These are phyloP conservation scores for Drosophila melanica DNA, from an alignment of 1,140 invertebrate genomes.

Conservation along the genomic window DNA sequence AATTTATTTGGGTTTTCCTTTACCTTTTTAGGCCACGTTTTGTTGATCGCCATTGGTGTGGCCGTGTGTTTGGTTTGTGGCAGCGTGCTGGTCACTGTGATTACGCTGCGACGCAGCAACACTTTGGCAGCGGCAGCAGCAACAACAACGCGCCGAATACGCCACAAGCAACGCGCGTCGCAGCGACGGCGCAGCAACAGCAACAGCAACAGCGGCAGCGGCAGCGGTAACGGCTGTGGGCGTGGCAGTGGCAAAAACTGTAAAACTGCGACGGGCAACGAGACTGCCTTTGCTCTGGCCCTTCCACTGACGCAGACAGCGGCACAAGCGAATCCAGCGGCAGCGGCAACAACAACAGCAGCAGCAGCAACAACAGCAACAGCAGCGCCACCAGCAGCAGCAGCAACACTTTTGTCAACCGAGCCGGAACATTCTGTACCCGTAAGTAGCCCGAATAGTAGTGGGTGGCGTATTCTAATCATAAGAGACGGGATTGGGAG, in stretches of 20 bases:
- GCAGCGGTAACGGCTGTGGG: slow-evolving; percentile 18
- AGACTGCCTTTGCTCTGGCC: slow-evolving; percentile 76
- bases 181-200: slow-evolving; percentile 59
- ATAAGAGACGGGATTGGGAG: background rate
- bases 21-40: slow-evolving; percentile 61
- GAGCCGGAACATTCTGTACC: slow-evolving; percentile 84
- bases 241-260: slow-evolving; percentile 9
- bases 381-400: slow-evolving; percentile 47
- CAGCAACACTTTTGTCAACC: slow-evolving; percentile 80
- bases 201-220: slow-evolving; percentile 17
- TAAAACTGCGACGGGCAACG: slow-evolving; percentile 43
- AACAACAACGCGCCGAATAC: slow-evolving; percentile 63
- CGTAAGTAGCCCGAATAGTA: slow-evolving; percentile 70
- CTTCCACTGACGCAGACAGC: slow-evolving; percentile 67
- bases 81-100: slow-evolving; percentile 71
- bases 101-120: slow-evolving; percentile 61
- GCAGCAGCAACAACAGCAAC: slow-evolving; percentile 38
- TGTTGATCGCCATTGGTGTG: slow-evolving; percentile 77
- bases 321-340: slow-evolving; percentile 12
- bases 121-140: slow-evolving; percentile 31
- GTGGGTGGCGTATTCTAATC: slow-evolving; percentile 32
- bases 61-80: slow-evolving; percentile 73
- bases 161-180: slow-evolving; percentile 58
- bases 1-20: background rate
- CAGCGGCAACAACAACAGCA: slow-evolving; percentile 38